Evolutionary conservation across 2,797 vertebrate genomes (phyloP), one percentile per base, ranked within the genome.

Genomic region (Esox masquinongy): DNA sequence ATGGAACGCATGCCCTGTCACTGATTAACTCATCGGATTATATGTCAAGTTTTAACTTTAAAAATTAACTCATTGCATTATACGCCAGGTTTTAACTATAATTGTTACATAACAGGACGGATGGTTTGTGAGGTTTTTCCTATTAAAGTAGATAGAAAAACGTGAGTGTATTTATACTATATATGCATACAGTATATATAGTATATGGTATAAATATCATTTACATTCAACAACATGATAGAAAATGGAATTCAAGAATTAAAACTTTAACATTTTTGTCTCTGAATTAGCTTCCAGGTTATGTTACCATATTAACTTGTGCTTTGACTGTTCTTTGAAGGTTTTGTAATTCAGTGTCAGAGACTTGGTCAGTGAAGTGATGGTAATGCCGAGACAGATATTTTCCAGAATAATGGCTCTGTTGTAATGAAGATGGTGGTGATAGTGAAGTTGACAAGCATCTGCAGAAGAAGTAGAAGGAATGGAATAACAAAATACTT

Each of bases 1-100:
- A 93, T 93, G 87, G 89, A 88, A 79, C 90, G 94, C 95, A 93
- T 93, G 93, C 90, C 88, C 85, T 81, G 80, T 74, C 90, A 79
- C 88, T 84, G 80, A 90, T 79, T 84, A 84, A 78, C 76, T 78
- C 88, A 78, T 76, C 61, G 67, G 83, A 73, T 77, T 82, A 84
- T 84, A 84, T 85, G 74, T 82, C 76, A 83, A 81, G 75, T 78
- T 87, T 83, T 77, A 83, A 77, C 82, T 77, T 34, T 34, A 34
- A 34, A 2, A 5, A 34, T 39, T 39, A 84, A 78, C 76, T 78
- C 87, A 78, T 75, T 59, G 61, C 83, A 73, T 77, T 83, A 84
- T 84, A 84, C 85, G 74, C 83, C 75, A 83, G 78, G 75, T 78
- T 87, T 83, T 77, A 84, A 77, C 82, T 77, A 70, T 77, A 88